Evolutionary conservation across 2,888 invertebrate species (phyloP), one percentile per base, ranked within the genome.

Genomic region (Dromius quadrimaculatus): DNA sequence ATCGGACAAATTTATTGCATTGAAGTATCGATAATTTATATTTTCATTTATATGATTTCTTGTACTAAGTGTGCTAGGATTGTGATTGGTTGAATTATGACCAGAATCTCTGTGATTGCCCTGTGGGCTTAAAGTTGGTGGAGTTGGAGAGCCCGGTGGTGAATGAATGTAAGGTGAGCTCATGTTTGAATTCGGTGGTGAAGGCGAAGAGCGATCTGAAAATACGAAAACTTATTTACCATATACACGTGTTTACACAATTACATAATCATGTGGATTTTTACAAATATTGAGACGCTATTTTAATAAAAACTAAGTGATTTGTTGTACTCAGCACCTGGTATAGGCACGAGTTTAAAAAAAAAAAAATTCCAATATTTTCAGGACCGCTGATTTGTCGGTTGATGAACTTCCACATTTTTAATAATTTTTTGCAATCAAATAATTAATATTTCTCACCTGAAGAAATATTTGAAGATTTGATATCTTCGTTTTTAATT

Each of bases 101-200:
- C 72, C 72, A 8, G 47, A 71, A 23, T 71, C 70, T 1, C 69
- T 45, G 19, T 8, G 79, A 77, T 74, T 72, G 9, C 76, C 78
- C 72, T 81, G 82, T 1, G 82, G 82, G 73, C 81, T 81, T 34
- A 82, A 72, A 2, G 77, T 78, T 1, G 81, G 81, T 1, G 80
- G 80, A 5, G 79, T 79, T 2, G 80, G 80, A 8, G 80, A 78
- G 13, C 73, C 74, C 5, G 76, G 73, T 13, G 76, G 73, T 13
- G 79, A 77, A 45, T 73, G 74, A 19, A 73, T 75, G 73, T 75
- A 72, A 5, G 76, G 75, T 34, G 72, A 75, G n/a, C 23, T 23
- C 1, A 32, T 54, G 5, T 74, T 75, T 4, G 76, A 77, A 32
- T 74, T 71, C 4, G 59, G 36, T 1, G 78, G 77, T 9, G 74